Evolutionary conservation across 2,113 vertebrate genomes (phyloP).

Genomic region (Megaceryle torquata): DNA sequence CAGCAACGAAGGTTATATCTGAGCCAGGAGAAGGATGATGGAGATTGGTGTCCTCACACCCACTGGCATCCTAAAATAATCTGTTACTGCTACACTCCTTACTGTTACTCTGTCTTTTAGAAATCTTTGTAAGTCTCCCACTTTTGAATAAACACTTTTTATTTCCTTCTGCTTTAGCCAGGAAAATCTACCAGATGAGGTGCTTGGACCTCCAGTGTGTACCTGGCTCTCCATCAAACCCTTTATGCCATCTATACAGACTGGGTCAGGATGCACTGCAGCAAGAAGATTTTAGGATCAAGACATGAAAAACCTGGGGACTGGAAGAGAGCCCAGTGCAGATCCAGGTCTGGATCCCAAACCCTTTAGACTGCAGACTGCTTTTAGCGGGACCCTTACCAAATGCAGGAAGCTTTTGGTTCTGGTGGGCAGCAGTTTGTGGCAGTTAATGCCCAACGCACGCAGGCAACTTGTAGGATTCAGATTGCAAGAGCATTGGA

Average conservation of each 20-base stretch:
- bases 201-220: neutral
- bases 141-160: neutral
- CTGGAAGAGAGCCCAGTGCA: neutral
- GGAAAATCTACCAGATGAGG: neutral
- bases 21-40: neutral
- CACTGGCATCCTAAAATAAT: conserved; percentile 29
- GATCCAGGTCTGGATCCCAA: neutral
- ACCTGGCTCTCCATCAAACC: neutral
- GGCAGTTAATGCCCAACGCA: neutral
- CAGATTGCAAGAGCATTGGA: neutral
- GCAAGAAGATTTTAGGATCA: neutral
- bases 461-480: neutral
- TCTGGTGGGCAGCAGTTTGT: neutral
- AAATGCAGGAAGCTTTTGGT: neutral
- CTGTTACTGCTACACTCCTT: neutral
- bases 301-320: neutral
- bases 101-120: neutral
- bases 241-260: neutral
- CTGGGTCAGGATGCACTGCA: neutral
- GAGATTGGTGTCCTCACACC: conserved; percentile 14
- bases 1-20: conserved; percentile 13
- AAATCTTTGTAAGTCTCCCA: neutral
- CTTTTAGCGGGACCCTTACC: neutral
- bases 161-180: neutral
- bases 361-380: neutral